Conservation (phyloP, 92 coral and sea anemone species). For the Micromussa lordhowensis region DNA sequence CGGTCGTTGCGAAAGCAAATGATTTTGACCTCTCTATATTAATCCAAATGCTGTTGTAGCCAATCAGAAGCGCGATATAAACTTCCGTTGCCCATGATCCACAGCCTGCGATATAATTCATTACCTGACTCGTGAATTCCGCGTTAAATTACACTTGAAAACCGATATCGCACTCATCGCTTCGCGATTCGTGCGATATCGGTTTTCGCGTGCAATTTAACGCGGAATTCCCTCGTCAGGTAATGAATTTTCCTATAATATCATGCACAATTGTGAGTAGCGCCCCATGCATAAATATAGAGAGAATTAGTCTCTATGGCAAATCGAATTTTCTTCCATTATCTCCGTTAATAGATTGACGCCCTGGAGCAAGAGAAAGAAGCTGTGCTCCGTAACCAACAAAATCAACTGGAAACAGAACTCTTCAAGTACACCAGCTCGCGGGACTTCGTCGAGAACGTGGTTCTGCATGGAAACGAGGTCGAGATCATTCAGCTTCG, state of each 20-base stretch:
- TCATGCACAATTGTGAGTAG: no score
- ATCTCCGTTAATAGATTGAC: slow-evolving; percentile 51
- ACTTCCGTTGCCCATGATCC: not conserved
- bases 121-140: no score
- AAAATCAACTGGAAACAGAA: slow-evolving; percentile 83
- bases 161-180: no score
- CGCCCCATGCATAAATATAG: no score
- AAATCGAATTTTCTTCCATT: not conserved
- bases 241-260: no score
- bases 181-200: no score
- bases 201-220: no score
- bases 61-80: not conserved
- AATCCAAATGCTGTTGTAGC: not conserved
- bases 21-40: not conserved
- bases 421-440: slow-evolving; percentile 94
- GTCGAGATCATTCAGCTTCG: slow-evolving; percentile 89
- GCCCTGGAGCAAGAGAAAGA: slow-evolving; percentile 75
- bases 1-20: not conserved
- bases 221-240: no score
- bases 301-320: no score
- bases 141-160: no score
- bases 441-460: slow-evolving; percentile 94
- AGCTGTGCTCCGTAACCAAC: slow-evolving; percentile 76
- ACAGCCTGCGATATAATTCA: not conserved
- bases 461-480: slow-evolving; percentile 90